Evolutionary conservation across 2,888 invertebrate genomes (phyloP), one percentile per base, ranked within the genome.

Genomic region (Malthinus seriepunctatus): DNA sequence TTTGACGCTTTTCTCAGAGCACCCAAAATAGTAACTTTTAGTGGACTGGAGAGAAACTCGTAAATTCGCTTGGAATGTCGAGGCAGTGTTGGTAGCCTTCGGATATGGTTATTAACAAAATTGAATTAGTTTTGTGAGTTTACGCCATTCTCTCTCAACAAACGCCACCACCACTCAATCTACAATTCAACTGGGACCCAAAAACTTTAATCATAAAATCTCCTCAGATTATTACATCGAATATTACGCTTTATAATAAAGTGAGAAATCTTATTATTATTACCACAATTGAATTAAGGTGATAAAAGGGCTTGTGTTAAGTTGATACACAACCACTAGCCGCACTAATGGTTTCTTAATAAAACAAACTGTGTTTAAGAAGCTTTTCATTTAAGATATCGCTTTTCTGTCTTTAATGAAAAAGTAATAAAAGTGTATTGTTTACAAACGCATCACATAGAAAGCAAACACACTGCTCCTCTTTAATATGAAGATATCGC

Each of bases 41-140:
- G 44, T 44, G 34, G 51, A 32, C 39, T 23, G 39, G 46, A 14
- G 46, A 32, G 46, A 48, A 48, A 12, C 38, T 52, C 54, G 39
- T 54, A 54, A 54, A 54, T 54, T 54, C 23, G 15, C 14, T 37
- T 15, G 54, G 54, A 48, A 47, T 54, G 54, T 42, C 47, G 56
- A 51, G 39, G 15, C 46, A 51, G 56, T 51, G 45, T 37, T 46
- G 45, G 51, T 56, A 51, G 56, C 56, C 56, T 23, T 37, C 46
- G 51, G 46, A 38, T 56, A 47, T 46, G 51, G 46, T 51, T 56
- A 56, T 51, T 56, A 56, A 51, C 49, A 37, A 51, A 56, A 56
- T 56, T 56, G 50, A 56, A 56, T 56, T 56, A 56, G 51, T 56
- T 56, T 51, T 47, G 56, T 39, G 56, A 45, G 51, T 56, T 56